Conservation (phyloP, 1,140 invertebrate species). For the Achroia grisella region DNA sequence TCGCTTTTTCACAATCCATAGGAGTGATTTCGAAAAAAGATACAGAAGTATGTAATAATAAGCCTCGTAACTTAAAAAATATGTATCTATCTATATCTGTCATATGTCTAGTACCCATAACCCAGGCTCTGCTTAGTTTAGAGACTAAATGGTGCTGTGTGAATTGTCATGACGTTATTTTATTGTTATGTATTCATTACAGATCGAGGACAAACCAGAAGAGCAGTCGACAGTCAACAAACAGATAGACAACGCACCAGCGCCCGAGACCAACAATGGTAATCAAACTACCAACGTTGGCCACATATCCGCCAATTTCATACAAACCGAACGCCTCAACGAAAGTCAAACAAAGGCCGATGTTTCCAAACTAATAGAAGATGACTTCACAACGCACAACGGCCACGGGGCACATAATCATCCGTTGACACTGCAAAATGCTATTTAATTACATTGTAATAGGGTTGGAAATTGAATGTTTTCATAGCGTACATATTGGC, state of each 20-base stretch:
- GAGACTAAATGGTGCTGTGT: too few species aligned
- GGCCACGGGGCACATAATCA: constrained; percentile 39
- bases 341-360: constrained; percentile 20
- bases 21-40: too few species aligned
- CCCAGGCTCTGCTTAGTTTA: too few species aligned
- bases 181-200: constrained; percentile 10
- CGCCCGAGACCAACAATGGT: constrained; percentile 32
- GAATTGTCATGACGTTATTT: too few species aligned
- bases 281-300: constrained; percentile 20
- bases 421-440: constrained; percentile 57
- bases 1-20: too few species aligned
- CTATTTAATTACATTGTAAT: constrained; percentile 34
- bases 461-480: constrained; percentile 18
- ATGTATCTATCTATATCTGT: too few species aligned
- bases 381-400: constrained; percentile 60
- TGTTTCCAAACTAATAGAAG: constrained; percentile 23
- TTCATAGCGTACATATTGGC: constrained; percentile 53
- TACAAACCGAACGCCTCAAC: constrained; percentile 36
- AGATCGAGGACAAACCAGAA: constrained; percentile 47
- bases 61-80: too few species aligned
- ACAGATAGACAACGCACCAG: constrained; percentile 35
- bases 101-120: too few species aligned
- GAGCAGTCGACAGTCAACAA: constrained; percentile 35
- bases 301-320: constrained; percentile 51
- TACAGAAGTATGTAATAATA: too few species aligned